phyloP scores from a whole-genome alignment of 2,888 invertebrate species.

The Caenorhabditis macrosperma region DNA sequence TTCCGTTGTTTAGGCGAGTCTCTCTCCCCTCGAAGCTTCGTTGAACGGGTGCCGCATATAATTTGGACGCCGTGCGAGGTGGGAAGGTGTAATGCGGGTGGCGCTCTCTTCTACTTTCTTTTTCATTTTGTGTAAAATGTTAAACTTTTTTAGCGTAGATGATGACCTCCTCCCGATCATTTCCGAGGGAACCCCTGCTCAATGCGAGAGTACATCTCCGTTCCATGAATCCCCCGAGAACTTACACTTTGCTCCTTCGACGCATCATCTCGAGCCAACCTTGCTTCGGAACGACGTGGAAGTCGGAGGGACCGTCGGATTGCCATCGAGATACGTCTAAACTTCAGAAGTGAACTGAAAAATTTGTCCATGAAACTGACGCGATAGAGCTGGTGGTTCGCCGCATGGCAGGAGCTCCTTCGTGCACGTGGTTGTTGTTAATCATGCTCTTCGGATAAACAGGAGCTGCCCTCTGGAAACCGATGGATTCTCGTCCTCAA shows the following conservation, averaged over 20 bases:
- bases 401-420: constrained; percentile 34
- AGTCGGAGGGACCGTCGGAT: constrained; percentile 71
- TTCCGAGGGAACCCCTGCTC: no score
- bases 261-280: constrained; percentile 28
- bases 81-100: background rate
- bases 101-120: background rate
- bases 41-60: constrained; percentile 9
- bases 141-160: background rate
- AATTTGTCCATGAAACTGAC: constrained; percentile 5
- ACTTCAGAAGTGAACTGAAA: background rate
- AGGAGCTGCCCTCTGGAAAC: constrained; percentile 44
- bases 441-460: constrained; percentile 45
- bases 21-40: background rate
- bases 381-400: constrained; percentile 58
- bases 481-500: background rate
- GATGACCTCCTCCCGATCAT: no score
- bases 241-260: constrained; percentile 3
- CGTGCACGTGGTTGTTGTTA: constrained; percentile 29
- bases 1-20: constrained; percentile 5
- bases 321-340: constrained; percentile 68
- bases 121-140: background rate
- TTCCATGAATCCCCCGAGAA: background rate
- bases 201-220: no score
- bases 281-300: constrained; percentile 44
- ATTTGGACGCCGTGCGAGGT: background rate